Base-by-base conservation (phyloP, 1,140 invertebrate species). In the Hydropsyche tenuis region DNA sequence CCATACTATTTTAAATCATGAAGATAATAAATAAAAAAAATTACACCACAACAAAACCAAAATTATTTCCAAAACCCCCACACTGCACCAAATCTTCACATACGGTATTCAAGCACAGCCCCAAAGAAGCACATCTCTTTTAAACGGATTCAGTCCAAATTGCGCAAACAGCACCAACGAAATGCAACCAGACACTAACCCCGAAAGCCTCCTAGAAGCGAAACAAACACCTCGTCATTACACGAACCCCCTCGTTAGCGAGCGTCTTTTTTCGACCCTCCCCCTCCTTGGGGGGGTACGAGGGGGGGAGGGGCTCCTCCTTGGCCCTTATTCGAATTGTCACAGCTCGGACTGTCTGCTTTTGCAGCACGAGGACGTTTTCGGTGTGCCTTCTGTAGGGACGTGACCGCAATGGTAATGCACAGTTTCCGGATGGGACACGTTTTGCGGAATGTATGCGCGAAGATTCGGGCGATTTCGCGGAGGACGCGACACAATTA, bases 361-460 rank as follows among this genome's bases (percentile, higher is more conserved):
- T n/a, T n/a, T n/a, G n/a, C n/a, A n/a, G n/a, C n/a, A n/a, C n/a
- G n/a, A n/a, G n/a, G n/a, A n/a, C n/a, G n/a, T n/a, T 62, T 72
- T 72, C 56, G 46, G 42, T 53, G 37, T 25, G 70, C 74, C 70
- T 66, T 75, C 70, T 73, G 72, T 73, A 53, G 70, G 42, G 12
- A 75, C 74, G 74, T 75, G 74, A 75, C 70, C 64, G 74, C 66
- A 75, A 72, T 75, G 71, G 62, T 27, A 68, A 68, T 16, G 43
- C n/a, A n/a, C n/a, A 12, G 65, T 48, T 68, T 23, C 27, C 20
- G 7, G 65, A n/a, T 42, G 45, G 37, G 45, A 66, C 45, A 22
- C 64, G 43, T 42, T 66, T n/a, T 18, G 30, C 30, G 30, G 30
- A 37, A 51, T 4, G 14, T n/a, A 14, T 22, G 14, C 5, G 48